Conservation (phyloP, 2,797 vertebrate genomes). For the Melanotaenia pygmaea region DNA sequence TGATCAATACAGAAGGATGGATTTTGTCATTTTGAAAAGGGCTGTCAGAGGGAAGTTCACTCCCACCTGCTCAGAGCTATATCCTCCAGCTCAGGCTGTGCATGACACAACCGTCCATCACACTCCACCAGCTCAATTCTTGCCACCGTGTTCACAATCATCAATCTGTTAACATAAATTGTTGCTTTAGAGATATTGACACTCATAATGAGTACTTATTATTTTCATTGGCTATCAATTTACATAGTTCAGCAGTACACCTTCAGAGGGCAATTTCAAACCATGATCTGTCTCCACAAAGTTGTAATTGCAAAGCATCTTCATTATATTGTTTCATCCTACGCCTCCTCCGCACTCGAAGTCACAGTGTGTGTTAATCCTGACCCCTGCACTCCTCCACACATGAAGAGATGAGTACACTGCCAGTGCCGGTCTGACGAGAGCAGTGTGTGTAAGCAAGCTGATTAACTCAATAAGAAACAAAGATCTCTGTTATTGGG, state of each 20-base stretch:
- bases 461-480: constrained; percentile 80
- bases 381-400: constrained; percentile 65
- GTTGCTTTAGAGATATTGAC: constrained; percentile 40
- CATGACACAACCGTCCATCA: constrained; percentile 68
- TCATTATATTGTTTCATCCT: constrained; percentile 62
- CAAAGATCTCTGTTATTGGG: constrained; percentile 78
- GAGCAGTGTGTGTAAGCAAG: constrained; percentile 43
- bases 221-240: constrained; percentile 57
- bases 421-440: constrained; percentile 48
- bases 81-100: constrained; percentile 42
- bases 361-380: constrained; percentile 51
- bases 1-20: constrained; percentile 86
- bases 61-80: constrained; percentile 71
- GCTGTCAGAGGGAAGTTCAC: constrained; percentile 74
- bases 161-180: constrained; percentile 41
- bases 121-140: background rate
- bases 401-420: constrained; percentile 54
- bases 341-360: constrained; percentile 65
- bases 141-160: constrained; percentile 14
- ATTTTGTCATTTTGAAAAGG: constrained; percentile 87
- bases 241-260: constrained; percentile 55
- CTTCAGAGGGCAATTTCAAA: constrained; percentile 59
- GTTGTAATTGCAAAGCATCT: constrained; percentile 64
- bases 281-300: constrained; percentile 51
- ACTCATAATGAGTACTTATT: constrained; percentile 35